Base-by-base conservation (phyloP, 2,113 vertebrate genomes). In the Ploceus nigricollis region DNA sequence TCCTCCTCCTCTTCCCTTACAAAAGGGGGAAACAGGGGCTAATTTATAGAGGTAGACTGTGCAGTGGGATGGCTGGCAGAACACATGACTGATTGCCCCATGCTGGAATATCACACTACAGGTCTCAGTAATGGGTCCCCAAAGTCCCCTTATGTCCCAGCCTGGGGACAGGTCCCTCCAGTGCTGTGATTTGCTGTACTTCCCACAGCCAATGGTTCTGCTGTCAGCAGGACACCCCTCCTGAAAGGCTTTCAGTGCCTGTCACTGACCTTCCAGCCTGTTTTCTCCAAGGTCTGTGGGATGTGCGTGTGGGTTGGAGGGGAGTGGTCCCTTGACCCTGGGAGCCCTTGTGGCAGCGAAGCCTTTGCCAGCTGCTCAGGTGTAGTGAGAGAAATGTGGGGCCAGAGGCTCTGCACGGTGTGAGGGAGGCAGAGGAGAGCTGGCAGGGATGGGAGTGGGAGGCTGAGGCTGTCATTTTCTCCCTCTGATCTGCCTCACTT, bases 241-340 rank as follows among this genome's bases (percentile, higher is more conserved):
- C 50, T 37, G 37, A 54, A 80, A 12, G 51, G 60, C 24, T 65
- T 50, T 44, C 24, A 53, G 78, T 66, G 44, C 25, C 47, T 77
- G n/a, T 3, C 13, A 2, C 4, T 91, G 68, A 6, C 51, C 81
- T 80, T 35, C 50, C 42, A 48, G 56, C 11, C 44, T 37, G 11
- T 61, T 70, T 81, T 66, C 21, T 27, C 30, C 14, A 17, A 1
- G 16, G 15, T 81, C 83, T 63, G 30, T 48, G 42, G 63, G 69
- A 54, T 2, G 4, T 24, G 19, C 0, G 0, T 22, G 30, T 33
- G 60, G 30, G 28, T 66, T 45, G n/a, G 18, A 77, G 45, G 20
- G 57, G 8, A 75, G 42, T 0, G 0, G 13, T 58, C 24, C 40
- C 60, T 66, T 7, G 25, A 53, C 13, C 10, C 20, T 12, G 35